phyloP scores from a whole-genome alignment of 2,113 vertebrate genomes.

The Myotis lucifugus region DNA sequence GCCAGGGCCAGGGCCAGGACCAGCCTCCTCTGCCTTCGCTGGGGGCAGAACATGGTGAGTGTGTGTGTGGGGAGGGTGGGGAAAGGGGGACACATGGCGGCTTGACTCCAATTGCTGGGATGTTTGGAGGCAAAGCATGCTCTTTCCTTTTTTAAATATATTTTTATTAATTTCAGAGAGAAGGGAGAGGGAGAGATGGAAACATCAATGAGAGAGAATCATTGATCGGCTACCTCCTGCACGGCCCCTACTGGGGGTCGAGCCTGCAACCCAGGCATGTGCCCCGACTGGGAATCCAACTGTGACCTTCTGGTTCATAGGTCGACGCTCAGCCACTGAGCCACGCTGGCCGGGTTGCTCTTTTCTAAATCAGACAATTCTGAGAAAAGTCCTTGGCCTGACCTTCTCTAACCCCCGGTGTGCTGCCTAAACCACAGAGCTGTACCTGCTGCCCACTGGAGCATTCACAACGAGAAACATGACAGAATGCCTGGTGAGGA shows the following conservation, averaged over 20 bases:
- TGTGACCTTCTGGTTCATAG: neutral
- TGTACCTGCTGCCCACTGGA: neutral
- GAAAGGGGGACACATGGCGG: no score
- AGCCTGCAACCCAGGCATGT: no score
- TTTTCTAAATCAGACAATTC: neutral
- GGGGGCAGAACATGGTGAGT: no score
- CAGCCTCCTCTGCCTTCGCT: no score
- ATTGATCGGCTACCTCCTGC: neutral
- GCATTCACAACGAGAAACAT: neutral
- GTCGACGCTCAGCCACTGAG: neutral
- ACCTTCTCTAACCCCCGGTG: neutral
- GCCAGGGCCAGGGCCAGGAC: no score
- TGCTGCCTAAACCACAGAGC: rapidly evolving
- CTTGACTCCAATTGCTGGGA: no score
- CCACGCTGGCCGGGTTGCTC: neutral
- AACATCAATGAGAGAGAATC: neutral
- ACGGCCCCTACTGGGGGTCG: no score
- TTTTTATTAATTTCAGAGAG: neutral
- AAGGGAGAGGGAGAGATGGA: neutral
- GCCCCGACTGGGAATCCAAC: no score
- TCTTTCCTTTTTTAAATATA: neutral
- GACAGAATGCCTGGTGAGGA: no score
- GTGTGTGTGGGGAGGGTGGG: no score
- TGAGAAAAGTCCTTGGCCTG: neutral
- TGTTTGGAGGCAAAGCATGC: no score